A percentile compares a stretch with the other conserved stretches of the same genome.
These are phyloP conservation scores for Sisor rabdophorus DNA, from an alignment of 2,113 vertebrate genomes.

Conservation along the genomic window DNA sequence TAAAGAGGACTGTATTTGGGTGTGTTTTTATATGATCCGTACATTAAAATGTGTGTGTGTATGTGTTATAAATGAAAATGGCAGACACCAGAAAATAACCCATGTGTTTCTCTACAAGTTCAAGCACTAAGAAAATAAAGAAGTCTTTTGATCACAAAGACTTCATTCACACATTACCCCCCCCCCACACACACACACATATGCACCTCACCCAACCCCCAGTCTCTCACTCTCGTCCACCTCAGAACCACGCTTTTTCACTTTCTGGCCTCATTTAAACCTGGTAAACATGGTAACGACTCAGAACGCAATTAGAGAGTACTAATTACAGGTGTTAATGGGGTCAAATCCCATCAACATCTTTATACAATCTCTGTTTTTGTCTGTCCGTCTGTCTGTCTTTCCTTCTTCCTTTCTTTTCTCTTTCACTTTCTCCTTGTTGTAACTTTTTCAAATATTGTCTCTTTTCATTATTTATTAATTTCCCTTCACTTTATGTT, in stretches of 20 bases:
- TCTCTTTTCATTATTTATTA: not conserved
- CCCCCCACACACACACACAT: conserved; percentile 64
- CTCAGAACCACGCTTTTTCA: conserved; percentile 50
- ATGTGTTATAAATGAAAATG: not conserved
- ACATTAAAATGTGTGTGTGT: not conserved
- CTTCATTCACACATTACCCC: conserved; percentile 68
- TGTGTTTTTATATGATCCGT: conserved; percentile 23
- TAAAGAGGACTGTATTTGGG: conserved; percentile 9
- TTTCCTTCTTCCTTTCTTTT: conserved; percentile 28
- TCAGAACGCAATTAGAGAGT: not conserved
- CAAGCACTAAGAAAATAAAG: conserved; percentile 77
- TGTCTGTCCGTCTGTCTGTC: too few relatives aligned
- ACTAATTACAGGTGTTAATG: not conserved
- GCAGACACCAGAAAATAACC: conserved; percentile 53
- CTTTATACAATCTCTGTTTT: too few relatives aligned
- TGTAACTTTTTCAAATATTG: conserved; percentile 20
- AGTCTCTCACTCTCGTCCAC: conserved; percentile 44
- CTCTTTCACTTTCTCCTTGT: conserved; percentile 9
- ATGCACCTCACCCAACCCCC: conserved; percentile 45
- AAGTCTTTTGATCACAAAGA: conserved; percentile 79
- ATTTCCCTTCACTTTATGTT: conserved; percentile 34
- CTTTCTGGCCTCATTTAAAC: conserved; percentile 4
- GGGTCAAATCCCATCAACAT: not conserved
- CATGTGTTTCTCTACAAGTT: conserved; percentile 68
- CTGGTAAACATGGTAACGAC: not conserved